Evolutionary conservation across 1,140 invertebrate genomes (phyloP), one percentile per base, ranked within the genome.

Genomic region (Zaprionus inermis): DNA sequence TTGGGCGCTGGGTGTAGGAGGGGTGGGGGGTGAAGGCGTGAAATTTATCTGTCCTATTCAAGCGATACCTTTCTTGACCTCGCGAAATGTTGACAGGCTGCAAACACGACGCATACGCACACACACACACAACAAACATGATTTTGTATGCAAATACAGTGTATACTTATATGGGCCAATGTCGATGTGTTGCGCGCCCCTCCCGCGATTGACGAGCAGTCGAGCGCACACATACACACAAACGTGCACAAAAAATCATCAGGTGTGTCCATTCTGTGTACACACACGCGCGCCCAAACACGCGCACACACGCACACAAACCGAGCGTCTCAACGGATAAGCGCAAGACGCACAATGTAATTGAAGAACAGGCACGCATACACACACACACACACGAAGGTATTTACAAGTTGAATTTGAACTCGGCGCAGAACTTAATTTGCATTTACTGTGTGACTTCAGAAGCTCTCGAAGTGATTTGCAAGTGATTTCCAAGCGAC

Each of bases 261-360:
- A 76, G 73, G 73, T 76, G 73, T 76, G 73, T 66, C 61, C 56
- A 65, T 65, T 65, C 4, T 32, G 30, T 69, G 46, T 49, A 70
- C 32, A 63, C 20, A 63, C 20, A 63, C 38, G 38, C 38, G 12
- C 30, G 6, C 10, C 7, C 0, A 36, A 11, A 28, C 46, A 46
- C 28, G 16, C 16, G 18, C 32, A 56, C 16, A 56, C 16, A 36
- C 54, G 36, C 56, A 20, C 32, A 52, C 24, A 46, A 12, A 20
- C 30, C 38, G 38, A n/a, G 38, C 30, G 30, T 32, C 30, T 32
- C 30, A 32, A 32, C 30, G 30, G 30, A 32, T 9, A 10, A 32
- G 30, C 38, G 2, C 16, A 44, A 44, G 38, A 44, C 38, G 38
- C 38, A 44, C 38, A 44, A 44, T 16, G 38, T 16, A 44, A 44